Evolutionary conservation across 2,888 invertebrate species (phyloP).

Genomic region (Brachyopa scutellaris): DNA sequence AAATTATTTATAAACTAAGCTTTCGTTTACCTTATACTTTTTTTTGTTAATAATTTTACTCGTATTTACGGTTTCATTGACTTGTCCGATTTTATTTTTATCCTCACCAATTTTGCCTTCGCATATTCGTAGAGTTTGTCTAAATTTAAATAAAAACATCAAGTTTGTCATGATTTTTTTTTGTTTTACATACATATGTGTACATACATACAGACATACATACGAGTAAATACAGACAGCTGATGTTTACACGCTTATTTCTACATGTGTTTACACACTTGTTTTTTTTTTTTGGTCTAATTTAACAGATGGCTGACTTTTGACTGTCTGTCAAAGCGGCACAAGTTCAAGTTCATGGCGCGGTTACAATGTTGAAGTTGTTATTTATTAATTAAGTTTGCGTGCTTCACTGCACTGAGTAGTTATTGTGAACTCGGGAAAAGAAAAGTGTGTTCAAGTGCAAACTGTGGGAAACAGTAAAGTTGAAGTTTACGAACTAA

Average conservation of each 20-base stretch:
- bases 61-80: slow-evolving; percentile 32
- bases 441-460: not conserved
- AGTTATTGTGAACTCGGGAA: not conserved
- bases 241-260: not conserved
- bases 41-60: no score
- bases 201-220: no score
- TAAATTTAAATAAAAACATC: slow-evolving; percentile 6
- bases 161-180: not conserved
- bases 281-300: not conserved
- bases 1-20: not conserved
- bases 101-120: not conserved
- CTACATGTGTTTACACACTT: not conserved
- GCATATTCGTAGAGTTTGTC: not conserved
- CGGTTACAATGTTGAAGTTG: slow-evolving; percentile 9
- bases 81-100: slow-evolving; percentile 15
- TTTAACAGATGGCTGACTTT: slow-evolving; percentile 20
- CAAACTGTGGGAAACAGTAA: not conserved
- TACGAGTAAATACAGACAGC: no score
- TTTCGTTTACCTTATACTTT: not conserved
- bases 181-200: not conserved
- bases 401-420: not conserved
- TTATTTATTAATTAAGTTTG: slow-evolving; percentile 9
- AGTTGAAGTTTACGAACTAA: not conserved
- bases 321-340: slow-evolving; percentile 8
- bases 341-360: slow-evolving; percentile 46